phyloP scores from a whole-genome alignment of 2,113 vertebrate genomes.

The Ceyx melanurus region DNA sequence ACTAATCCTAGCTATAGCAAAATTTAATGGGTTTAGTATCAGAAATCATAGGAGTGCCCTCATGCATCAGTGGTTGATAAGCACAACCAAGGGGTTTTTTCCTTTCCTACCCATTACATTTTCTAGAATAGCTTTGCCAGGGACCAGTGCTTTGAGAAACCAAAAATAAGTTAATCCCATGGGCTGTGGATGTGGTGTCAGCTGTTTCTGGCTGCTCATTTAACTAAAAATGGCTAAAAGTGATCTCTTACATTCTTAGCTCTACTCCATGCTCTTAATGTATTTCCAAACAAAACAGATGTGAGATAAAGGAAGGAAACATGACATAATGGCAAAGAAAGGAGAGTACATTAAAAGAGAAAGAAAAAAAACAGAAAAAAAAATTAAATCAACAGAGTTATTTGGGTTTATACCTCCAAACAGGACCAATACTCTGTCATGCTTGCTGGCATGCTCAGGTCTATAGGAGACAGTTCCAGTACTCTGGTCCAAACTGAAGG shows the following conservation, averaged over 20 bases:
- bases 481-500: neutral
- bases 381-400: neutral
- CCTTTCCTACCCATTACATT: neutral
- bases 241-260: neutral
- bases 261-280: neutral
- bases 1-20: neutral
- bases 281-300: neutral
- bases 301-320: neutral
- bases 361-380: neutral
- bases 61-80: neutral
- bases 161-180: neutral
- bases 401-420: neutral
- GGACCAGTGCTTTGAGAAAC: neutral
- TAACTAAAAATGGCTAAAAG: neutral
- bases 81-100: neutral
- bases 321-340: neutral
- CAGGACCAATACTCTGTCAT: neutral
- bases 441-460: neutral
- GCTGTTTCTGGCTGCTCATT: neutral
- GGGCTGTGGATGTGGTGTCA: neutral
- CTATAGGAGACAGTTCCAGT: neutral
- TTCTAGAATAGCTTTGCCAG: neutral
- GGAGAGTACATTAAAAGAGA: neutral
- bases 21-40: neutral
- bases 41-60: neutral